Conservation (phyloP, 2,113 vertebrate genomes). For the Lota lota region DNA sequence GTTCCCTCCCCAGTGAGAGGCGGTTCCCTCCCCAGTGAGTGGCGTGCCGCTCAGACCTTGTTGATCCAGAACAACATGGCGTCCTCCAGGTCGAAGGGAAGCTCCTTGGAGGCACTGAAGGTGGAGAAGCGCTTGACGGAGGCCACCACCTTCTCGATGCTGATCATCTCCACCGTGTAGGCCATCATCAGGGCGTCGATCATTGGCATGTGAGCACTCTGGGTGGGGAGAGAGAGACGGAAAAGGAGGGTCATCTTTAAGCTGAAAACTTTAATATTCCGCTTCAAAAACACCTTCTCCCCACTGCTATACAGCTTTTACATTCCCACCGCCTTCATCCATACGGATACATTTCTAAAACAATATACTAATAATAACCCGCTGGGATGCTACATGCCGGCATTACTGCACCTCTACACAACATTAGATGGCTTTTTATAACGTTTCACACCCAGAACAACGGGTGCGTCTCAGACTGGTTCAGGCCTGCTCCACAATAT, state of each 20-base stretch:
- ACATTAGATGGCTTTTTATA: slow-evolving; percentile 21
- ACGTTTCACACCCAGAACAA: slow-evolving; percentile 21
- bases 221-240: slow-evolving; percentile 14
- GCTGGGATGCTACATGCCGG: no score
- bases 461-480: background rate
- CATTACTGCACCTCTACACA: slow-evolving; percentile 27
- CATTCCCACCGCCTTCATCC: no score
- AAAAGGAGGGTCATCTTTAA: background rate
- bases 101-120: slow-evolving; percentile 95
- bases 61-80: slow-evolving; percentile 99
- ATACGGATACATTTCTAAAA: no score
- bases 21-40: no score
- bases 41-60: slow-evolving; percentile 76
- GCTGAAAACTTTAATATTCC: background rate
- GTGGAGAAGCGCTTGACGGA: slow-evolving; percentile 96
- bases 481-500: background rate
- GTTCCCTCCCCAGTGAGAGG: no score
- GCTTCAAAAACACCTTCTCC: no score
- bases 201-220: slow-evolving; percentile 97
- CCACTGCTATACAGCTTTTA: no score
- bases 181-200: slow-evolving; percentile 98
- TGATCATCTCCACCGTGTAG: slow-evolving; percentile 98
- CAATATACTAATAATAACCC: no score
- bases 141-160: slow-evolving; percentile 96
- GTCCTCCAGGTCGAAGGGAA: slow-evolving; percentile 97